Base-by-base conservation (phyloP, 2,113 vertebrate species). In the Danionella cerebrum region DNA sequence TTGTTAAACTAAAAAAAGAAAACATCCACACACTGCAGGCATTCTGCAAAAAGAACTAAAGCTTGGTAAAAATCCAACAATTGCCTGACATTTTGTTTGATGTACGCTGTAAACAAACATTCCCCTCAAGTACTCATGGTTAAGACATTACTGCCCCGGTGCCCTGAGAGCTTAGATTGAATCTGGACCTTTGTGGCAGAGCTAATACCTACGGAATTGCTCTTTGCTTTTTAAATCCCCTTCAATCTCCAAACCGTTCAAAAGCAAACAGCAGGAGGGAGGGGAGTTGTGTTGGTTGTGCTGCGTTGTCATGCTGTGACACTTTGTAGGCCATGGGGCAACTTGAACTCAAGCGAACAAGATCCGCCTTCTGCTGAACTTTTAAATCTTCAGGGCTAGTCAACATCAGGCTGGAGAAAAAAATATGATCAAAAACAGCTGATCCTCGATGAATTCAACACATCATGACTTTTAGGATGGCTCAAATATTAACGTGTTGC, bases 151-250 rank as follows among this genome's bases (percentile, higher is more conserved):
- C 74, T 65, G 18, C 9, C n/a, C 25, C 6, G 54, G 72, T 77
- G 66, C 65, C 73, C 74, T 41, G 1, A 33, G 27, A 25, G 50
- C 53, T 45, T 54, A 65, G 81, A 82, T 83, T 69, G 65, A 62
- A 85, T 87, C 80, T 68, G 25, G 9, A 5, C 69, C 48, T 31
- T 59, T 12, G 6, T 73, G 63, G 67, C 76, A 66, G 35, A 63
- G 12, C 60, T 29, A 62, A 45, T 68, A 78, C 67, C 8, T 31
- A 68, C 80, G 81, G 84, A 87, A 86, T 83, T 75, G 84, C 70
- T 84, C 76, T 78, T 80, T 79, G 70, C 79, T 62, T 79, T 66
- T 67, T 41, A 72, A 53, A 78, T 67, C 50, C 72, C 47, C 16
- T 67, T 65, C 72, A 65, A 55, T 41, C 51, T 69, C 21, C n/a